Conservation (phyloP, 2,888 invertebrate genomes). For the Eretmocerus hayati region DNA sequence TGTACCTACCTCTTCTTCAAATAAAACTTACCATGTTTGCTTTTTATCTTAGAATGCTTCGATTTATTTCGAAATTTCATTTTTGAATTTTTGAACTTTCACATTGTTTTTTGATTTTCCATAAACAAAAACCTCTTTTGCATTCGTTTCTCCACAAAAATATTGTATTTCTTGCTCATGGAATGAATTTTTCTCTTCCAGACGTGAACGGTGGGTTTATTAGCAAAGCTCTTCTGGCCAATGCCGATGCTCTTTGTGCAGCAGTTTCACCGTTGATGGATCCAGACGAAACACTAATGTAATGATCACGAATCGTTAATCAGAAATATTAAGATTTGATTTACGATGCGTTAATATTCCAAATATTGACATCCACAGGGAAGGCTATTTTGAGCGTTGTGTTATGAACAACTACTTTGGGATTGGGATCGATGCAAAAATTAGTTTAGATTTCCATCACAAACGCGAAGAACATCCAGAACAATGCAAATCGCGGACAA, state of each 20-base stretch:
- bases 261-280: conserved; percentile 95
- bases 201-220: conserved; percentile 79
- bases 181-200: conserved; percentile 26
- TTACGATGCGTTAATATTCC: no score
- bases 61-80: not conserved
- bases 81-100: not conserved
- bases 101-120: no score
- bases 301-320: conserved; percentile 26
- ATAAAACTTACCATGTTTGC: no score
- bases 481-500: conserved; percentile 87
- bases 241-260: conserved; percentile 92
- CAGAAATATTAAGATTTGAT: not conserved
- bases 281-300: conserved; percentile 75
- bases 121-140: no score
- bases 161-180: no score
- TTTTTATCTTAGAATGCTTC: no score
- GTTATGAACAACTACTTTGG: conserved; percentile 99
- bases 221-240: conserved; percentile 89
- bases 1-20: no score
- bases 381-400: conserved; percentile 86
- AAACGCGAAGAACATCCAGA: conserved; percentile 96
- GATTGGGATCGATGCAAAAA: conserved; percentile 96
- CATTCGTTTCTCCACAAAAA: no score
- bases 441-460: conserved; percentile 92
- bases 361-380: conserved; percentile 51